These are phyloP conservation scores for Oeneis ivallda DNA, from an alignment of 2,888 invertebrate species.

Conservation along the genomic window DNA sequence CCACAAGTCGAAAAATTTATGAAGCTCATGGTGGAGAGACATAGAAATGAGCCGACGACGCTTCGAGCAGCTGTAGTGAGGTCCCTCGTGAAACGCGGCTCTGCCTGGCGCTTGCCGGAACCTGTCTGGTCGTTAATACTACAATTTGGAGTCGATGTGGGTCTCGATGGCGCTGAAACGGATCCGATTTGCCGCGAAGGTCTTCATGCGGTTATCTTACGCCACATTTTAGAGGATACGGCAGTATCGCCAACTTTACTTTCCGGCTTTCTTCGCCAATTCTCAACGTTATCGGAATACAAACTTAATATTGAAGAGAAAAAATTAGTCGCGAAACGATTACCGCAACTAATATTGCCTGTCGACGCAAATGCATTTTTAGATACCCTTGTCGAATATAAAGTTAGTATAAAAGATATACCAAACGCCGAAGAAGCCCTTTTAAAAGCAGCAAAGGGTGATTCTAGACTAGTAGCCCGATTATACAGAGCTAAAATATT, in stretches of 20 bases:
- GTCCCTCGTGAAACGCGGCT: constrained; percentile 60
- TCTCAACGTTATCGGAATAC: constrained; percentile 55
- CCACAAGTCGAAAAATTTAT: constrained; percentile 51
- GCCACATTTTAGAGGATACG: constrained; percentile 48
- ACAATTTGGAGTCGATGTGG: constrained; percentile 55
- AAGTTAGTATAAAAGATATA: constrained; percentile 43
- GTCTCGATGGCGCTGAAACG: constrained; percentile 54
- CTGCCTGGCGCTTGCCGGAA: constrained; percentile 58
- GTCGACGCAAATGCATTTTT: constrained; percentile 46
- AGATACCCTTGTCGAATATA: constrained; percentile 48
- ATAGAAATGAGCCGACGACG: constrained; percentile 58
- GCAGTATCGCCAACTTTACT: constrained; percentile 42
- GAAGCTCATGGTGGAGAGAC: constrained; percentile 47
- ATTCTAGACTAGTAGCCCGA: constrained; percentile 45
- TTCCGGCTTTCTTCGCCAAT: constrained; percentile 49
- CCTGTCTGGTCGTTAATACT: constrained; percentile 54
- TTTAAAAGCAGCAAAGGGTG: constrained; percentile 41
- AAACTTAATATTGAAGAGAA: constrained; percentile 50
- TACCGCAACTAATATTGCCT: constrained; percentile 45
- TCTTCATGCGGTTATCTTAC: constrained; percentile 58
- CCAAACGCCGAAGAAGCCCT: constrained; percentile 46
- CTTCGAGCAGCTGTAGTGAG: constrained; percentile 60
- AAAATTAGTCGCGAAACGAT: constrained; percentile 39
- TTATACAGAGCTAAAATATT: constrained; percentile 51
- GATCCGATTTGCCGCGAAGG: constrained; percentile 58